Evolutionary conservation across 1,140 invertebrate genomes (phyloP), one percentile per base, ranked within the genome.

Genomic region (Drosophila lacteicornis): DNA sequence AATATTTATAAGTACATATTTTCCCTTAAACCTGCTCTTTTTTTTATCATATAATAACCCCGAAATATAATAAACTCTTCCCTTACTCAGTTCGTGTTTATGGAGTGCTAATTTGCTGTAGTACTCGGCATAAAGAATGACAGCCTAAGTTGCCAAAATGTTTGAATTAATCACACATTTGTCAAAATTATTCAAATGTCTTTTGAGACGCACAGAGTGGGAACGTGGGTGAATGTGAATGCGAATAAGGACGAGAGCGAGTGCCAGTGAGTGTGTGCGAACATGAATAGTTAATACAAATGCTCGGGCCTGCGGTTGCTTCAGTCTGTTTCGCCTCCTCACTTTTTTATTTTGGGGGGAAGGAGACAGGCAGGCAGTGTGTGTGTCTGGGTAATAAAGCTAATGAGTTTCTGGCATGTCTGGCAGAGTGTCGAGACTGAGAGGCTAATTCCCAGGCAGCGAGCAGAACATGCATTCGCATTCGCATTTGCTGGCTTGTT

Each of bases 101-200:
- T 85, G 70, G 58, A 79, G 81, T 88, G 85, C 65, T 85, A 90
- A 88, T 85, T 79, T 71, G 70, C 51, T 69, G 66, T 77, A 71
- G 55, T 50, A 70, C 60, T 46, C 59, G 49, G 51, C 60, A 78
- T 84, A 75, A 83, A 73, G 87, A 90, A 88, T 69, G 27, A 63
- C 70, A 60, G 77, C 59, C 65, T 58, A 67, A 82, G 76, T 74
- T 87, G 67, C 51, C 61, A 78, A 78, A 87, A 88, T 90, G 77
- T 57, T 84, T 90, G 84, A 84, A 84, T 71, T 90, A 90, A 90
- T 90, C 85, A 81, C 85, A 79, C 79, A 90, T 82, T 85, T 88
- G 85, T 81, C 81, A 84, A 88, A 88, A 84, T 90, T 88, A 88
- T 88, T 88, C 78, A 84, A 88, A 88, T 84, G 60, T 59, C 71